Conservation (phyloP, 2,113 vertebrate species). For the Clarias gariepinus region DNA sequence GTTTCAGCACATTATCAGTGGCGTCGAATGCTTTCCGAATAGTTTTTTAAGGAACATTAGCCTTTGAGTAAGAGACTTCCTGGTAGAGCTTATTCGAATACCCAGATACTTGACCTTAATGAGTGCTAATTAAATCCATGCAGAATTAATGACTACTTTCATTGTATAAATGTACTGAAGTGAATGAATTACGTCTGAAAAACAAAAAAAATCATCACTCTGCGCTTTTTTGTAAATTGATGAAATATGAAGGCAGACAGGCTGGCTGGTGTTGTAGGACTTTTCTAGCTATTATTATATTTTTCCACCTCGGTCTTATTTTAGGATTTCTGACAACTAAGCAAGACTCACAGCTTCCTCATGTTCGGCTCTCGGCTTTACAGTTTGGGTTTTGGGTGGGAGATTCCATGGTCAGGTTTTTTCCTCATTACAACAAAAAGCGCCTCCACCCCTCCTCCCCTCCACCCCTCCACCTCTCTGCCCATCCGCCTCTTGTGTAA, state of each 20-base stretch:
- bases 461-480: neutral
- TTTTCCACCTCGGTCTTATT: neutral
- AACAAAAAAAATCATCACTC: neutral
- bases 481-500: neutral
- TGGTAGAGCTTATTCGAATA: neutral
- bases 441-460: too few species aligned
- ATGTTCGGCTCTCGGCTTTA: neutral
- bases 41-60: neutral
- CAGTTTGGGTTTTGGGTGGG: neutral
- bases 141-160: neutral
- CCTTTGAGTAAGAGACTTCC: neutral
- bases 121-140: slow-evolving; percentile 16
- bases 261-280: neutral
- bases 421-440: slow-evolving; percentile 21
- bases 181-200: neutral
- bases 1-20: neutral
- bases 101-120: slow-evolving; percentile 6
- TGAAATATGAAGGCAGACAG: neutral
- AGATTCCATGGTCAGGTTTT: slow-evolving; percentile 16
- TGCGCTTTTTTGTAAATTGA: neutral
- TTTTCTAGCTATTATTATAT: neutral
- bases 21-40: neutral
- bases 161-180: neutral
- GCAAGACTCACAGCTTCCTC: neutral
- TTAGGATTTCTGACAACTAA: neutral